A percentile compares a stretch with the other conserved stretches of the same genome.
These are phyloP conservation scores for Chrysopa pallens DNA, from an alignment of 1,140 invertebrate species.

Conservation along the genomic window DNA sequence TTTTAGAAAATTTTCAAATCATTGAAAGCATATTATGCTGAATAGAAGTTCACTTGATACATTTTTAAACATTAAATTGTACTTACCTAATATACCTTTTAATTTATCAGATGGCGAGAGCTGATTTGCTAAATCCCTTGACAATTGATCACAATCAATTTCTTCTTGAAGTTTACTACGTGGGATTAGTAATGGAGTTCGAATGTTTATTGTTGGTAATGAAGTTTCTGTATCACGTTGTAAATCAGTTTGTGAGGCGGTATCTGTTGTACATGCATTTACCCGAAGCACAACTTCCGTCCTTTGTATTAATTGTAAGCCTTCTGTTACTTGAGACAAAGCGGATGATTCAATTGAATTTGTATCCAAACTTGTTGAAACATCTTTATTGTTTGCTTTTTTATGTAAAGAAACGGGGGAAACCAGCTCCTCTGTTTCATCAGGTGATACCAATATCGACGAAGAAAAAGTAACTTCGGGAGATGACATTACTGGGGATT, in stretches of 20 bases:
- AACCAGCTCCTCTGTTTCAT: too few species aligned
- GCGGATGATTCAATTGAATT: too few species aligned
- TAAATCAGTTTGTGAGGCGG: conserved; percentile 41
- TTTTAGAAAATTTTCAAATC: too few species aligned
- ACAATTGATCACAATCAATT: conserved; percentile 61
- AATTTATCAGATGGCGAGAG: conserved; percentile 48
- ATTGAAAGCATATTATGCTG: too few species aligned
- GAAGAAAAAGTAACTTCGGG: conserved; percentile 1
- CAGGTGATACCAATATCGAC: too few species aligned
- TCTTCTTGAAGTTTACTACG: conserved; percentile 51
- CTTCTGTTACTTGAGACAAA: conserved; percentile 25
- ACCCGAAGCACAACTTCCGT: conserved; percentile 40
- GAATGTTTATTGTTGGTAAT: background rate
- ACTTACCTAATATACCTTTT: conserved; percentile 45
- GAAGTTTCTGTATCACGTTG: conserved; percentile 8
- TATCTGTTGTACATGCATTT: conserved; percentile 36
- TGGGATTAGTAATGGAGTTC: conserved; percentile 20
- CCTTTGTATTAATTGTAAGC: conserved; percentile 34
- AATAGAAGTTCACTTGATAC: too few species aligned
- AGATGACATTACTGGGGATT: conserved; percentile 11
- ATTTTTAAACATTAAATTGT: background rate
- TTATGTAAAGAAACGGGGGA: too few species aligned
- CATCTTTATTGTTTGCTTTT: too few species aligned
- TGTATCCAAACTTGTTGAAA: too few species aligned
- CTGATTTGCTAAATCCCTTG: conserved; percentile 50